These are phyloP conservation scores for Drosophila obscura DNA, from an alignment of 1,140 invertebrate genomes.

Conservation along the genomic window DNA sequence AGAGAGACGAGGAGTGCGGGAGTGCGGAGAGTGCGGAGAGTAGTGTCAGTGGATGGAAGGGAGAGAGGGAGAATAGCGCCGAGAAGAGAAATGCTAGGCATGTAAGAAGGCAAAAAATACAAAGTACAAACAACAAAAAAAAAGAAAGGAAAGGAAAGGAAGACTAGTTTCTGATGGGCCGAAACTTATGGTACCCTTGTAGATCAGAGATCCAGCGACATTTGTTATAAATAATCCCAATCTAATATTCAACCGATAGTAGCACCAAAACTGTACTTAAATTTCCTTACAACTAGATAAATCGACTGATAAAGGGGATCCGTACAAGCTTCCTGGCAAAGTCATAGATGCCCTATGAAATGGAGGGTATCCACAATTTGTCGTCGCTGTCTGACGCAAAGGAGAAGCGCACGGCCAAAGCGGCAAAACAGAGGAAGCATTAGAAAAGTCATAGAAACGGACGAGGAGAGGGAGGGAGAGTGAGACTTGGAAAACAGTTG, in stretches of 20 bases:
- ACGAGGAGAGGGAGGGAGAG: not conserved
- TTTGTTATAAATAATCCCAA: not conserved
- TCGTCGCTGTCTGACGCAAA: slow-evolving; percentile 5
- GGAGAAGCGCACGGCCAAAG: slow-evolving; percentile 45
- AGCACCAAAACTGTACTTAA: no score
- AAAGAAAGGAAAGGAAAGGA: slow-evolving; percentile 10
- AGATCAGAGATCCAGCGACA: not conserved
- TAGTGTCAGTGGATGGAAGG: not conserved
- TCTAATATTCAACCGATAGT: no score
- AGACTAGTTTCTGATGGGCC: not conserved
- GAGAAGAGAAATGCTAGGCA: slow-evolving; percentile 28
- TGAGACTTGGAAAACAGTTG: slow-evolving; percentile 46
- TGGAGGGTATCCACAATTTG: no score
- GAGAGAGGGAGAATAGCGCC: not conserved
- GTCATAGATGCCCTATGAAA: no score
- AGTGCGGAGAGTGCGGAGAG: slow-evolving; percentile 22
- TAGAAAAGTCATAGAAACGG: slow-evolving; percentile 63
- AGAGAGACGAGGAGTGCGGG: no score
- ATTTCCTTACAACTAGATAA: no score
- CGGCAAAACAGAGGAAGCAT: slow-evolving; percentile 50
- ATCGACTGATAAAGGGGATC: no score
- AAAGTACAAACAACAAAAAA: slow-evolving; percentile 25
- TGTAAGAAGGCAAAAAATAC: slow-evolving; percentile 43
- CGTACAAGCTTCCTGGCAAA: no score
- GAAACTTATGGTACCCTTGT: no score